Evolutionary conservation across 2,113 vertebrate genomes (phyloP).

Genomic region (Sitta europaea): DNA sequence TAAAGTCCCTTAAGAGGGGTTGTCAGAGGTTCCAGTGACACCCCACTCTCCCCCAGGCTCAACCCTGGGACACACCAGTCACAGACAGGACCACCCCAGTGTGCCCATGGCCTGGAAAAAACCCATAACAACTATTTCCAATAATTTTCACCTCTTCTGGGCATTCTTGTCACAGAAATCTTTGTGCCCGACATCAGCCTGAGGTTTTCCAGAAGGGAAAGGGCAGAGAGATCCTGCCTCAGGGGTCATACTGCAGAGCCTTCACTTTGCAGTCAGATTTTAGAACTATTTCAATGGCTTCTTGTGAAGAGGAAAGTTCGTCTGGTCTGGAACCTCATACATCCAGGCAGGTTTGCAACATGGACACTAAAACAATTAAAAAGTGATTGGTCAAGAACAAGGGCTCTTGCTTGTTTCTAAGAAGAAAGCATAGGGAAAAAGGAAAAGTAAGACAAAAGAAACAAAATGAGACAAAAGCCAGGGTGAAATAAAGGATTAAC

Average conservation of each 20-base stretch:
- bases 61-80: background rate
- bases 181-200: fast-evolving
- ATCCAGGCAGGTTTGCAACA: background rate
- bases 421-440: background rate
- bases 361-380: background rate
- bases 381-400: background rate
- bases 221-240: too few relatives aligned
- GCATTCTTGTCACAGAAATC: background rate
- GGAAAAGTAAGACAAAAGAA: background rate
- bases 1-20: background rate
- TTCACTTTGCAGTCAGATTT: background rate
- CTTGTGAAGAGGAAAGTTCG: background rate
- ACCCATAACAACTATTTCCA: fast-evolving
- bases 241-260: fast-evolving
- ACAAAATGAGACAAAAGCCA: fast-evolving
- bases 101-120: fast-evolving
- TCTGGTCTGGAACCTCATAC: background rate
- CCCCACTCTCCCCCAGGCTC: background rate
- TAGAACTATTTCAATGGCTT: background rate
- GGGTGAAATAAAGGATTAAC: background rate
- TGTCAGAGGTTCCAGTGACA: background rate
- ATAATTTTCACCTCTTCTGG: background rate
- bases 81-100: background rate
- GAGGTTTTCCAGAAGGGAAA: background rate
- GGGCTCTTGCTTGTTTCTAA: background rate